Percentiles rank a stretch among this genome's conserved stretches.
Evolutionary conservation across 37 sponge, comb jelly and placozoan genomes (phyloP).

Genomic region (Chondrilla cf. caribensis): DNA sequence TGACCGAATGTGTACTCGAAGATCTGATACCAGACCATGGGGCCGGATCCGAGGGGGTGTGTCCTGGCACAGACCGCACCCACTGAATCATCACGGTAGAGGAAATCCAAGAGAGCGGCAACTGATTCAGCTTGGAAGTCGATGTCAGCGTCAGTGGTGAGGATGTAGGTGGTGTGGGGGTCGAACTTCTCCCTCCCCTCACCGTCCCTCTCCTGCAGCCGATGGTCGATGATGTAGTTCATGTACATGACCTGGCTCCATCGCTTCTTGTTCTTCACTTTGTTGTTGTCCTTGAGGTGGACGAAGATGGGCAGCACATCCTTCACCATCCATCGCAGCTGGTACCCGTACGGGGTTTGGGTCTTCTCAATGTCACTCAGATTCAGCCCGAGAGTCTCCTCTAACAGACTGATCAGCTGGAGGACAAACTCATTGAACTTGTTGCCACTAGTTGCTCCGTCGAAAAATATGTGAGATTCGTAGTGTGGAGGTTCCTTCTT

Average conservation of each 20-base stretch:
- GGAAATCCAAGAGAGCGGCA: conserved; percentile 64
- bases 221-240: conserved; percentile 75
- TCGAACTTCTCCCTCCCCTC: conserved; percentile 17
- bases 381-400: conserved; percentile 49
- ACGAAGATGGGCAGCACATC: conserved; percentile 58
- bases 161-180: conserved; percentile 75
- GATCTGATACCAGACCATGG: conserved; percentile 84
- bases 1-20: conserved; percentile 90
- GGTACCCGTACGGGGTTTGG: conserved; percentile 74
- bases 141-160: conserved; percentile 93
- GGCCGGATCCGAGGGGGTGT: conserved; percentile 84
- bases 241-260: conserved; percentile 97
- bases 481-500: conserved; percentile 5
- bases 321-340: conserved; percentile 40
- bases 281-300: conserved; percentile 75
- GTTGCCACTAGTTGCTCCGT: conserved; percentile 62
- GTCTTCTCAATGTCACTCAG: conserved; percentile 32
- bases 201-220: conserved; percentile 28
- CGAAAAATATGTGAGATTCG: conserved; percentile 89
- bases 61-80: conserved; percentile 87
- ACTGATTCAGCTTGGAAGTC: conserved; percentile 80
- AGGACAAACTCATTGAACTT: conserved; percentile 62
- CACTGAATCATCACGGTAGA: conserved; percentile 61
- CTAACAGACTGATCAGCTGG: conserved; percentile 71
- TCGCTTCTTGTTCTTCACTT: conserved; percentile 83